Evolutionary conservation across 2,888 invertebrate genomes (phyloP).

Genomic region (Synergus laeviventris): DNA sequence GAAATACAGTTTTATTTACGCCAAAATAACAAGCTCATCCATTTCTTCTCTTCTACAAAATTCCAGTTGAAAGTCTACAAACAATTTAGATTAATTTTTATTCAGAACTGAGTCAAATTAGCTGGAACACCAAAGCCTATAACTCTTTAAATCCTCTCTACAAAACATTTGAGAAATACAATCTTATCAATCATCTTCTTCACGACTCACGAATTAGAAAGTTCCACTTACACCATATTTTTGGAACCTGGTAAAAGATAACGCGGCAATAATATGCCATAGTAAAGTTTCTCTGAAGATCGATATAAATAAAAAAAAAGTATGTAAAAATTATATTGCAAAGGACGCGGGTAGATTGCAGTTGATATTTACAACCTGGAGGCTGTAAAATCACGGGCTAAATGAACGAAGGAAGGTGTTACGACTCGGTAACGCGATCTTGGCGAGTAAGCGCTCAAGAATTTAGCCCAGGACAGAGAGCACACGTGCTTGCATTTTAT

Average conservation of each 20-base stretch:
- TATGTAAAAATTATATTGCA: not conserved
- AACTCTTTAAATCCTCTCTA: not conserved
- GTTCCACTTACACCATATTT: conserved; percentile 1
- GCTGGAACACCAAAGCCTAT: not conserved
- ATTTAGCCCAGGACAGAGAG: not conserved
- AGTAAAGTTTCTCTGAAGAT: conserved; percentile 2
- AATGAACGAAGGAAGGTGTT: conserved; percentile 1
- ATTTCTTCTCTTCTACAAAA: not conserved
- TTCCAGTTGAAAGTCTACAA: too few relatives aligned
- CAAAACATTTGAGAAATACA: not conserved
- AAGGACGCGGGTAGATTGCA: not conserved
- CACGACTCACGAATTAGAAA: conserved; percentile 28
- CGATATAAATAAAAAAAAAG: not conserved
- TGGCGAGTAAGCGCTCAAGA: conserved; percentile 3
- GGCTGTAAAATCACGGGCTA: conserved; percentile 28
- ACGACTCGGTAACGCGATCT: not conserved
- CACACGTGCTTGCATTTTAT: conserved; percentile 14
- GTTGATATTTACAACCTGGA: conserved; percentile 14
- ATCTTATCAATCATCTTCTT: conserved; percentile 22
- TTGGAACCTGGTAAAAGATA: conserved; percentile 13
- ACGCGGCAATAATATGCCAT: not conserved
- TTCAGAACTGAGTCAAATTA: not conserved
- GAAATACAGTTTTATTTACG: not conserved
- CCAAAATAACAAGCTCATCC: not conserved
- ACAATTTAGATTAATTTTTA: not conserved